Base-by-base conservation (phyloP, 2,113 vertebrate genomes). In the Mirounga angustirostris region DNA sequence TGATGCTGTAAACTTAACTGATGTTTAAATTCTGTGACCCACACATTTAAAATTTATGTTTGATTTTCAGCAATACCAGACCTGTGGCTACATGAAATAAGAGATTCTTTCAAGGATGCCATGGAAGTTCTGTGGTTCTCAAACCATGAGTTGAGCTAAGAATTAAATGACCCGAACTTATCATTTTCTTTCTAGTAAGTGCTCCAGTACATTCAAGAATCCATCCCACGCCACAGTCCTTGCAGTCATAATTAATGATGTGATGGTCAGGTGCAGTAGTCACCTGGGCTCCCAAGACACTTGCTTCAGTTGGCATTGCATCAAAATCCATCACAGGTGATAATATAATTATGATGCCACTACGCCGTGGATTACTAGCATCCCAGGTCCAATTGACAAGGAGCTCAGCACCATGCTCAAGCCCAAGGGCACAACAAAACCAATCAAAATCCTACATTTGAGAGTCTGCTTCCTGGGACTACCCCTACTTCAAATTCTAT, bases 51-150 rank as follows among this genome's bases (percentile, higher is more conserved):
- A 63, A 84, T 84, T 94, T 59, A 81, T 89, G 73, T 84, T 91
- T 97, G 92, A 71, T 94, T 95, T 97, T 85, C 73, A 86, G 59
- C 33, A 82, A 14, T 76, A 83, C 80, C 79, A 80, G 81, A 73
- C 89, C 89, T 30, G 16, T 18, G 19, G 61, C 36, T 50, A 52
- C 52, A 92, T 40, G 79, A 81, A 94, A 36, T 84, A 71, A 89
- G 84, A 91, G 71, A 91, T 81, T 90, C 33, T 95, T 78, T 50
- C 33, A 89, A 58, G 73, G 61, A 40, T 65, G 33, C 69, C 24
- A 4, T 2, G 0, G 81, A 95, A 94, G n/a, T 18, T 50, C 94
- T 88, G 12, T 54, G 24, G 24, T 40, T 78, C 86, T 94, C 59
- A 63, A 83, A 50, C 76, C 59, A 43, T 74, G 54, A 54, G 56